Evolutionary conservation across 2,888 invertebrate species (phyloP).

Genomic region (Euplexia lucipara): DNA sequence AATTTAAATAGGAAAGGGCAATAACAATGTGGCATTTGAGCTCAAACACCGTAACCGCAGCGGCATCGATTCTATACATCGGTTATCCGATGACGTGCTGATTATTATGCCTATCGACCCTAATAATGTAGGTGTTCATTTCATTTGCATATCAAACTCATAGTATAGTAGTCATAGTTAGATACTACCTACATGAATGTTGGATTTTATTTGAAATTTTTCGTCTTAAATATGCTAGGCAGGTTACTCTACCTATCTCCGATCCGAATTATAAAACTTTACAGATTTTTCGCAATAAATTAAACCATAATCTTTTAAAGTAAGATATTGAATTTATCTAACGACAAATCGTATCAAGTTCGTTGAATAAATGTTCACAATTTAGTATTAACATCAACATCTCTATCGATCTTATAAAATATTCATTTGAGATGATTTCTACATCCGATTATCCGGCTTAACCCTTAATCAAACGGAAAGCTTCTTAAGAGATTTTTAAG

Average conservation of each 20-base stretch:
- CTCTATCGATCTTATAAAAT: conserved; percentile 52
- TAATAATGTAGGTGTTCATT: conserved; percentile 62
- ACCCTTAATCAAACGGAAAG: too few relatives aligned
- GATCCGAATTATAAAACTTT: conserved; percentile 25
- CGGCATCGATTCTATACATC: conserved; percentile 54
- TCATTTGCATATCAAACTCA: conserved; percentile 64
- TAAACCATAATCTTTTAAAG: conserved; percentile 51
- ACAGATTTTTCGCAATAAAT: conserved; percentile 49
- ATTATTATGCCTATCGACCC: conserved; percentile 48
- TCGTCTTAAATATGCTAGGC: not conserved
- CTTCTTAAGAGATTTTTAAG: too few relatives aligned
- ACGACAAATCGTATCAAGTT: conserved; percentile 48
- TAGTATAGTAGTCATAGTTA: conserved; percentile 23
- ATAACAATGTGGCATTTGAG: conserved; percentile 59
- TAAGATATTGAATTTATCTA: conserved; percentile 48
- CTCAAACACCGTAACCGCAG: conserved; percentile 59
- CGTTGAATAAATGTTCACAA: conserved; percentile 39
- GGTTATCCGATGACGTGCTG: conserved; percentile 56
- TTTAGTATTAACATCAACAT: conserved; percentile 51
- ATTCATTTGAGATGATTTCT: conserved; percentile 43
- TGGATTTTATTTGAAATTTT: conserved; percentile 16
- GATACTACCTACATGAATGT: too few relatives aligned
- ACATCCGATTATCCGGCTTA: conserved; percentile 47
- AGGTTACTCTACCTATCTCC: not conserved
- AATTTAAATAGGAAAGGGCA: conserved; percentile 61